These are phyloP conservation scores for Heliothis peltigera DNA, from an alignment of 2,888 invertebrate species.

Conservation along the genomic window DNA sequence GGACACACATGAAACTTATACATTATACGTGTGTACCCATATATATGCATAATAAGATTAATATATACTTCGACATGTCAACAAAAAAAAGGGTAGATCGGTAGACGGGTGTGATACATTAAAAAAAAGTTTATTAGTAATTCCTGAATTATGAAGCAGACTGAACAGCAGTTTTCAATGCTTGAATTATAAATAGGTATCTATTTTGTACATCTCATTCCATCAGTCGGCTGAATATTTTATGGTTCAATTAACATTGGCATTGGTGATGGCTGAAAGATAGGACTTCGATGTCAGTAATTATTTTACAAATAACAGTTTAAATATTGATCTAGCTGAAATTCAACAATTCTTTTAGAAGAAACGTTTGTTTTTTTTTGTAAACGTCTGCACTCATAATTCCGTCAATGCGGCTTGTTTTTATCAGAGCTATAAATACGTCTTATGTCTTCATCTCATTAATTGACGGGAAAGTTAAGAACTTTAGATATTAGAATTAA, in stretches of 20 bases:
- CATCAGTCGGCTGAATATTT: conserved; percentile 16
- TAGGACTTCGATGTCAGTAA: background rate
- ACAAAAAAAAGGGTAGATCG: too few relatives aligned
- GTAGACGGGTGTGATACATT: too few relatives aligned
- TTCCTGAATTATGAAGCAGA: background rate
- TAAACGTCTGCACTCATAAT: background rate
- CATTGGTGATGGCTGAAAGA: background rate
- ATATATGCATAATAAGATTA: too few relatives aligned
- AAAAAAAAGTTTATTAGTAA: background rate
- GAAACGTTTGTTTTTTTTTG: background rate
- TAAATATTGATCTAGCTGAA: conserved; percentile 14
- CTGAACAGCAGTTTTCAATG: background rate
- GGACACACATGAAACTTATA: too few relatives aligned
- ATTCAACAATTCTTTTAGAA: background rate
- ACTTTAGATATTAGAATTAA: too few relatives aligned
- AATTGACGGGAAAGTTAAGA: too few relatives aligned
- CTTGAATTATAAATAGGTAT: conserved; percentile 3
- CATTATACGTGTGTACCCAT: too few relatives aligned
- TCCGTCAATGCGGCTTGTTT: conserved; percentile 2
- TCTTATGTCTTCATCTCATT: too few relatives aligned
- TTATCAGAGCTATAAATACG: too few relatives aligned
- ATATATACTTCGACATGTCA: too few relatives aligned
- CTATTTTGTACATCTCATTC: conserved; percentile 9
- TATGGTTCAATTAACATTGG: conserved; percentile 21
- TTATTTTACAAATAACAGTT: conserved; percentile 20